Evolutionary conservation across 2,113 vertebrate species (phyloP).

Genomic region (Cercopithecus mona): DNA sequence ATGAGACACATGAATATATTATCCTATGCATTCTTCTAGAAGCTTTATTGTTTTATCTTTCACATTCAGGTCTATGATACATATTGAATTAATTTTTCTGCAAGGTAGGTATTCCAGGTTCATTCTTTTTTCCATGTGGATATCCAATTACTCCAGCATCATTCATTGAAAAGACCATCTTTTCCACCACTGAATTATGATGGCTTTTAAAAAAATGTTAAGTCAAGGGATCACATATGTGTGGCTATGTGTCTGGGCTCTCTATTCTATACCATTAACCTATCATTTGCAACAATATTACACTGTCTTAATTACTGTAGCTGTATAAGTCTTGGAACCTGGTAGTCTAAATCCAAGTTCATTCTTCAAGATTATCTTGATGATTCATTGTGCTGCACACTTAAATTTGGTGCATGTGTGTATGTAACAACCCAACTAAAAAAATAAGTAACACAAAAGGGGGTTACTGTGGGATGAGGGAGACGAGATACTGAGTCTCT

Average conservation of each 20-base stretch:
- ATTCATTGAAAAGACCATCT: constrained; percentile 36
- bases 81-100: constrained; percentile 63
- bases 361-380: background rate
- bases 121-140: constrained; percentile 20
- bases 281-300: background rate
- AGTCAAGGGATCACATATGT: background rate
- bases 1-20: constrained; percentile 55
- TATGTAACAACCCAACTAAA: background rate
- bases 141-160: constrained; percentile 31
- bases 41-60: constrained; percentile 51
- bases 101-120: constrained; percentile 45
- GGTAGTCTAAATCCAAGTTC: background rate
- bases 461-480: background rate
- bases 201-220: background rate
- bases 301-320: background rate
- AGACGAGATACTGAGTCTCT: background rate
- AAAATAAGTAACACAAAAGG: background rate
- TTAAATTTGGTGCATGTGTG: background rate
- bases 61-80: constrained; percentile 42
- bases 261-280: background rate
- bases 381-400: background rate
- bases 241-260: background rate
- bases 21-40: constrained; percentile 49
- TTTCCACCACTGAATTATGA: constrained; percentile 42
- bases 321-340: constrained; percentile 10